Base-by-base conservation (phyloP, 2,797 vertebrate species). In the Jordanella pulchra region DNA sequence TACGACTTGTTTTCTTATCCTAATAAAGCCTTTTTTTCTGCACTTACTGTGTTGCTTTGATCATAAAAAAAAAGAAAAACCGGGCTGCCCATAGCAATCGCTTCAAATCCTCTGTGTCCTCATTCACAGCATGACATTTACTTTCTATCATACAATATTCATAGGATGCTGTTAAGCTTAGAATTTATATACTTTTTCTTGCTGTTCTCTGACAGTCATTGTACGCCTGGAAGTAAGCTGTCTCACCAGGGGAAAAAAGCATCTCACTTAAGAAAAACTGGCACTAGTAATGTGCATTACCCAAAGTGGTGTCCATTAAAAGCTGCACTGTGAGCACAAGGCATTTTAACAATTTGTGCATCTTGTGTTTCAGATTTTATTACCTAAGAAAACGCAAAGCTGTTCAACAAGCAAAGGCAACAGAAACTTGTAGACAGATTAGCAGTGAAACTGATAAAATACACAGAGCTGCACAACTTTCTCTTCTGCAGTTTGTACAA, bases 71-170 rank as follows among this genome's bases (percentile, higher is more conserved):
- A 30, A 76, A 39, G 28, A 60, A n/a, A n/a, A n/a, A 25, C 28
- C 14, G 44, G 47, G 9, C 25, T 35, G 69, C 27, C 65, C 18
- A 69, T 28, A 69, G 69, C 60, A 67, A 45, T 44, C 9, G 14
- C 71, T 80, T 25, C 0, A 65, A 73, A 65, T 69, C 35, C 27
- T 66, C 42, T 6, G 25, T 64, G n/a, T 71, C 13, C 42, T 56
- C 45, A 32, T 78, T 63, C 64, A 56, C 42, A 66, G 25, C 56
- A 51, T 76, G 42, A 71, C 67, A 72, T 78, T 67, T 77, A 66
- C 44, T 74, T 76, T 72, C 64, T 51, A 50, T 54, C 47, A 35
- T n/a, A 14, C n/a, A 71, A 81, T 87, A 87, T 89, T 88, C 81
- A 78, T 77, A 44, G 79, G 71, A 75, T 44, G 69, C 44, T 28